These are phyloP conservation scores for Catocala nupta DNA, from an alignment of 2,888 invertebrate species.

Conservation along the genomic window DNA sequence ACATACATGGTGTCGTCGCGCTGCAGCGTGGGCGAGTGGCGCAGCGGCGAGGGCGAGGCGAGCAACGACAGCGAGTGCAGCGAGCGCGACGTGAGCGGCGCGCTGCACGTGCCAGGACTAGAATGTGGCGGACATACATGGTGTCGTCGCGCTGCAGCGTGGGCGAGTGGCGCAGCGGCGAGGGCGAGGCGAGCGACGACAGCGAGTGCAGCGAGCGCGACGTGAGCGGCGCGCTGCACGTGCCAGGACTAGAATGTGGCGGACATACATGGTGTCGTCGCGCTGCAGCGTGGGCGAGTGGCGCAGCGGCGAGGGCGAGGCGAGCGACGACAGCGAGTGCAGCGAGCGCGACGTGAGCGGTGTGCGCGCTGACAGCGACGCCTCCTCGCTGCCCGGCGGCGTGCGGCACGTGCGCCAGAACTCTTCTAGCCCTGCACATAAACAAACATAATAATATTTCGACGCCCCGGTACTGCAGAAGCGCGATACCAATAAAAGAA, in stretches of 20 bases:
- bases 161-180: slow-evolving; percentile 64
- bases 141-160: slow-evolving; percentile 70
- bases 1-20: slow-evolving; percentile 78
- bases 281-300: slow-evolving; percentile 78
- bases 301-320: slow-evolving; percentile 63
- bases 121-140: too few species aligned
- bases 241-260: not conserved
- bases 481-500: too few species aligned
- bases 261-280: slow-evolving; percentile 75
- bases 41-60: slow-evolving; percentile 64
- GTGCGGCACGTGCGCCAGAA: slow-evolving; percentile 85
- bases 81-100: too few species aligned
- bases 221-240: slow-evolving; percentile 73
- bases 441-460: too few species aligned
- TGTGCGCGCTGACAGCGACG: slow-evolving; percentile 78
- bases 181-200: slow-evolving; percentile 65
- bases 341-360: slow-evolving; percentile 83
- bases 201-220: too few species aligned
- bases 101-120: too few species aligned
- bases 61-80: slow-evolving; percentile 80
- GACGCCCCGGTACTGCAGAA: too few species aligned
- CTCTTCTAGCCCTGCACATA: slow-evolving; percentile 73
- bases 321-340: slow-evolving; percentile 81
- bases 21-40: slow-evolving; percentile 76
- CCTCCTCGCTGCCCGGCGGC: slow-evolving; percentile 83